These are phyloP conservation scores for Phrynocephalus vlangalii DNA, from an alignment of 2,797 vertebrate species.

Conservation along the genomic window DNA sequence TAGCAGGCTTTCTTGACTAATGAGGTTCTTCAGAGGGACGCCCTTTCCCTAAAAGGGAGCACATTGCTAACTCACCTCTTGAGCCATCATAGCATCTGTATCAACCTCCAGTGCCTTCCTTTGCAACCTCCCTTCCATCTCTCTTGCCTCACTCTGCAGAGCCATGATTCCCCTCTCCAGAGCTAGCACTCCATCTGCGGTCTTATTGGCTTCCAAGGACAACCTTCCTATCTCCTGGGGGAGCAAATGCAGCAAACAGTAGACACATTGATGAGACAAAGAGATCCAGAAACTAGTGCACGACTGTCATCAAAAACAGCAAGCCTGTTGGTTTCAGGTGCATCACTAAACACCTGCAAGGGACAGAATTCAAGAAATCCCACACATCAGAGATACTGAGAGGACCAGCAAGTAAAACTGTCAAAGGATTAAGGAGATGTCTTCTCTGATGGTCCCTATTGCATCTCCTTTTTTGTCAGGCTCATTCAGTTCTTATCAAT, in stretches of 20 bases:
- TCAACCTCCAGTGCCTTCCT: slow-evolving; percentile 62
- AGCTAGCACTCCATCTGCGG: slow-evolving; percentile 75
- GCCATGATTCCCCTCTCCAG: slow-evolving; percentile 78
- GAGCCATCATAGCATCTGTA: slow-evolving; percentile 50
- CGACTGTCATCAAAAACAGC: neutral
- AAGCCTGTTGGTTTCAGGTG: neutral
- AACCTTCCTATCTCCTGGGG: slow-evolving; percentile 76
- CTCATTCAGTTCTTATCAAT: neutral
- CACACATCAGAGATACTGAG: neutral
- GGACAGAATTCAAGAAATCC: neutral
- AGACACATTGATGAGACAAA: slow-evolving; percentile 25
- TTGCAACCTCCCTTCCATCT: slow-evolving; percentile 61
- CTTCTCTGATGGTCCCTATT: neutral
- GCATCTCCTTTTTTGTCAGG: neutral
- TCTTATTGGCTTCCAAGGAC: slow-evolving; percentile 78
- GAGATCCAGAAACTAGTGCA: too few species aligned
- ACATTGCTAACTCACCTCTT: slow-evolving; percentile 61
- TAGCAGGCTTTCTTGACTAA: neutral
- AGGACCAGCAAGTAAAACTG: too few species aligned
- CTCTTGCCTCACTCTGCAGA: slow-evolving; percentile 64
- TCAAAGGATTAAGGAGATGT: neutral
- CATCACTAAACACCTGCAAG: neutral
- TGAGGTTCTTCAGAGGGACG: neutral
- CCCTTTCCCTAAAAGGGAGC: neutral
- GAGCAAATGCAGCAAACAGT: slow-evolving; percentile 46